Conservation (phyloP, 2,113 vertebrate genomes). For the Eonycteris spelaea region DNA sequence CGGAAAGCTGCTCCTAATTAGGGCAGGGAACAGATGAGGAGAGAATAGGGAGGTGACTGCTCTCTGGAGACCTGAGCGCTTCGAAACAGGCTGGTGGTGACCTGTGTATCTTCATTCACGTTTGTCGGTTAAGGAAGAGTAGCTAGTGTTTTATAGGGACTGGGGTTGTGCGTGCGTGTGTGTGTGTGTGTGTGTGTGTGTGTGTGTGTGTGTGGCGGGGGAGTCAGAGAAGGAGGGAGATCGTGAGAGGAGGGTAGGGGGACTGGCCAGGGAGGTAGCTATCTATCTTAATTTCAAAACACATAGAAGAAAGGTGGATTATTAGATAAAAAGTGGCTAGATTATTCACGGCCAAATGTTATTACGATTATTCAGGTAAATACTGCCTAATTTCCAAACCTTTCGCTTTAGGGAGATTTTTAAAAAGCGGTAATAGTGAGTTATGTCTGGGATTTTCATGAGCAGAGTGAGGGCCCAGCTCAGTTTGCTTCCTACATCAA, state of each 20-base stretch:
- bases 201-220: background rate
- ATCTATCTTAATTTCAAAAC: background rate
- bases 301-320: background rate
- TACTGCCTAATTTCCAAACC: background rate
- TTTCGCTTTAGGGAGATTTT: background rate
- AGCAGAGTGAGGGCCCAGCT: background rate
- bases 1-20: background rate
- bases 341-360: background rate
- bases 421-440: background rate
- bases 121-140: background rate
- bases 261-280: background rate
- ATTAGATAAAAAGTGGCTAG: background rate
- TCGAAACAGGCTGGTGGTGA: background rate
- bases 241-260: background rate
- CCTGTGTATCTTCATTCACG: background rate
- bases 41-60: background rate
- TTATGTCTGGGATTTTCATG: background rate
- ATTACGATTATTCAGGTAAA: background rate
- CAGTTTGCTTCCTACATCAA: background rate
- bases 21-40: background rate
- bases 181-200: background rate
- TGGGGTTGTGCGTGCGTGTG: background rate
- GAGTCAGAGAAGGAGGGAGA: background rate
- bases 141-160: background rate
- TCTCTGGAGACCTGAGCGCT: background rate